Conservation (phyloP, 2,797 vertebrate genomes). For the Dipus sagitta region DNA sequence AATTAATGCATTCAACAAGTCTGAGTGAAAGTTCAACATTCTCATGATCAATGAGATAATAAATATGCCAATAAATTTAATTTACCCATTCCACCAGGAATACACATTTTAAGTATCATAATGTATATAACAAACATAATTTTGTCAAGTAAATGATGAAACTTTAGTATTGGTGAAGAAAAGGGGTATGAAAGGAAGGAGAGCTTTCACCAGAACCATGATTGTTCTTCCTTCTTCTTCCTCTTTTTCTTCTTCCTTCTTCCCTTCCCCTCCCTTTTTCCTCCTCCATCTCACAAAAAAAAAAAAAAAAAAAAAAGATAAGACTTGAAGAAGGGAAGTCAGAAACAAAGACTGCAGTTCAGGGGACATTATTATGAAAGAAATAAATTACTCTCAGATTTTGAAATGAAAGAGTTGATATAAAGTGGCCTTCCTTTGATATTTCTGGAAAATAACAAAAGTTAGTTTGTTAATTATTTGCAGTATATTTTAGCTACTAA, state of each 20-base stretch:
- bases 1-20: neutral
- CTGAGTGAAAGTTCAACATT: neutral
- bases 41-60: neutral
- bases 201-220: neutral
- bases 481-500: slow-evolving; percentile 13
- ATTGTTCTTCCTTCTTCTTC: neutral
- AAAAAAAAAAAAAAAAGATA: neutral
- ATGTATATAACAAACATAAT: neutral
- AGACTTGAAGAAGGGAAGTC: neutral
- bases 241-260: too few species aligned
- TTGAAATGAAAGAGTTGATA: slow-evolving; percentile 19
- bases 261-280: too few species aligned
- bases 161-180: neutral
- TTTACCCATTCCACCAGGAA: neutral
- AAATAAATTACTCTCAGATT: neutral
- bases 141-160: neutral
- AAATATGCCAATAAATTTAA: neutral
- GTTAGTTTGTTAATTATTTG: neutral
- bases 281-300: neutral
- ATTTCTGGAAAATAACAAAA: slow-evolving; percentile 33
- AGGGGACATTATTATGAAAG: neutral
- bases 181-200: neutral
- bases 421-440: neutral
- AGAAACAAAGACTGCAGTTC: neutral
- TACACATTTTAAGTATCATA: neutral